A percentile compares a stretch with the other conserved stretches of the same genome.
Evolutionary conservation across 2,888 invertebrate species (phyloP).

Genomic region (Acleris cristana): DNA sequence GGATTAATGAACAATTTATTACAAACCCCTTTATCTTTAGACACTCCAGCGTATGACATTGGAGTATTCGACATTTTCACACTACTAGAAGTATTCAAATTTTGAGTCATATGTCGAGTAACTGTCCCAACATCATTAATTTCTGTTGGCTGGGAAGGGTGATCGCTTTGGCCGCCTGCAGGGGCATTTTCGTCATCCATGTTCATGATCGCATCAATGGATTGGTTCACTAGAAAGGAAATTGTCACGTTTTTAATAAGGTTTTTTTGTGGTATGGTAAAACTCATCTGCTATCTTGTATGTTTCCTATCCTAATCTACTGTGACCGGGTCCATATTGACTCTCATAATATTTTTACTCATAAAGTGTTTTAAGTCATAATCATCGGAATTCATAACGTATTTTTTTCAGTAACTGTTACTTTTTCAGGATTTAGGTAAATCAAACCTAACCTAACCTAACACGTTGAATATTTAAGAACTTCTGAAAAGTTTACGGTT

Average conservation of each 20-base stretch:
- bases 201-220: constrained; percentile 61
- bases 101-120: constrained; percentile 31
- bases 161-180: constrained; percentile 8
- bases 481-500: no score
- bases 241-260: constrained; percentile 6
- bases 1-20: constrained; percentile 41
- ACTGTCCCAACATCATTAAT: not conserved
- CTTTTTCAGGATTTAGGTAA: no score
- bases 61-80: constrained; percentile 5
- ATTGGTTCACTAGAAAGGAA: constrained; percentile 54
- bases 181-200: constrained; percentile 49
- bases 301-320: no score
- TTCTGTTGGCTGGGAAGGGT: not conserved
- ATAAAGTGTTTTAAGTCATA: no score
- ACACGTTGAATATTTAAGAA: no score
- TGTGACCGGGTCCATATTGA: no score
- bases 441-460: no score
- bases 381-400: no score
- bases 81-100: constrained; percentile 28
- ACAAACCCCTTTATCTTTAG: constrained; percentile 43
- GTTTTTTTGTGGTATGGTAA: not conserved
- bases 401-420: no score
- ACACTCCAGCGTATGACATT: constrained; percentile 37
- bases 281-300: no score
- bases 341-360: no score